Evolutionary conservation across 1,140 invertebrate species (phyloP).

Genomic region (Drosophila virilis): DNA sequence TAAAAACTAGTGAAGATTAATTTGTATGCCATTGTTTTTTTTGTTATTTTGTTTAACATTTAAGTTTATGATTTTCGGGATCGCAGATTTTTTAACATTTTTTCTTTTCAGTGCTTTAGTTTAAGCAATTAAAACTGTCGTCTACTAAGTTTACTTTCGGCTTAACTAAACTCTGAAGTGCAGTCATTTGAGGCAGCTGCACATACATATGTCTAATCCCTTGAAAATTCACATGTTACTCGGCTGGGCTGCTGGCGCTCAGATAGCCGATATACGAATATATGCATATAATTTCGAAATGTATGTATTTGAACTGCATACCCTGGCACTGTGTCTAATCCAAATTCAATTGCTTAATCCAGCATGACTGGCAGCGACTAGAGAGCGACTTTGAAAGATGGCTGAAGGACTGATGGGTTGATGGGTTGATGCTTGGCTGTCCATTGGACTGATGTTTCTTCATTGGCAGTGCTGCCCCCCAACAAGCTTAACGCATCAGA

Average conservation of each 20-base stretch:
- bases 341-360: conserved; percentile 72
- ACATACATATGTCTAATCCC: conserved; percentile 14
- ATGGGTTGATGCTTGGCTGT: background rate
- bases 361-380: conserved; percentile 54
- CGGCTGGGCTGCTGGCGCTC: background rate
- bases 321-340: conserved; percentile 46
- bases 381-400: conserved; percentile 59
- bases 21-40: too few relatives aligned
- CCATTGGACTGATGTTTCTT: background rate
- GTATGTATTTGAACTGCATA: background rate
- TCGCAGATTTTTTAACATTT: too few relatives aligned
- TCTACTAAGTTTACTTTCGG: background rate
- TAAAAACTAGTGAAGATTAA: too few relatives aligned
- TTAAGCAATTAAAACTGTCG: background rate
- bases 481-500: conserved; percentile 58
- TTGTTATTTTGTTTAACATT: too few relatives aligned
- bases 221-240: conserved; percentile 1
- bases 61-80: too few relatives aligned
- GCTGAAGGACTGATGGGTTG: background rate
- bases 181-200: background rate
- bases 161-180: conserved; percentile 5
- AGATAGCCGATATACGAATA: background rate
- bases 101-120: too few relatives aligned
- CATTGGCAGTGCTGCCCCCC: background rate
- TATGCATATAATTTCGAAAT: conserved; percentile 9